Evolutionary conservation across 2,888 invertebrate genomes (phyloP), one percentile per base, ranked within the genome.

Genomic region (Oligia fasciuncula): DNA sequence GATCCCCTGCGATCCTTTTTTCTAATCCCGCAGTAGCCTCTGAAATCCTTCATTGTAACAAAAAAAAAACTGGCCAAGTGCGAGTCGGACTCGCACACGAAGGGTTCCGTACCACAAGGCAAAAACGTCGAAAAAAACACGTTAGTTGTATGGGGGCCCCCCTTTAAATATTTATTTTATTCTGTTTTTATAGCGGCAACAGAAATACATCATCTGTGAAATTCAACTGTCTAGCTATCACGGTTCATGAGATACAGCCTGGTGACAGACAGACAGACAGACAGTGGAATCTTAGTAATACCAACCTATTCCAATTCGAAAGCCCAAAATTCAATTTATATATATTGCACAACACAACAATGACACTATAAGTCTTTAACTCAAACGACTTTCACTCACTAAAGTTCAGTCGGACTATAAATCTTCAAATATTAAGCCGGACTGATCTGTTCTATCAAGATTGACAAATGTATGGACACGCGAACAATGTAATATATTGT

Each of bases 401-500:
- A 88, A 89, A 89, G 89, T 89, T 89, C 88, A 89, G 13, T 35
- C 54, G 29, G 19, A 76, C 81, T 51, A 88, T 88, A 88, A 88
- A 88, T 88, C 88, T 87, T 88, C 73, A 85, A 88, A 90, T 87
- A 87, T 85, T 87, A 88, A 85, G 81, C 81, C 76, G 74, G 79
- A 89, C 81, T 90, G 87, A 90, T 87, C 87, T 74, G 73, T 77
- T 75, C 74, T 84, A 87, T 85, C 83, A 70, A 71, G 88, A 91
- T 89, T 88, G 88, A 90, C 88, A 89, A 89, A 90, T 89, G 90
- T 89, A 90, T 87, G 76, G 83, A 89, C 91, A 88, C 69, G 85
- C 87, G 80, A 85, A 93, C 92, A 92, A 93, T 86, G 90, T 91
- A 90, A 87, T 86, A 90, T 90, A 84, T 88, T 81, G 83, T 83